A percentile compares a stretch with the other conserved stretches of the same genome.
phyloP scores from a whole-genome alignment of 2,888 invertebrate genomes.

The Tipula vernalis region DNA sequence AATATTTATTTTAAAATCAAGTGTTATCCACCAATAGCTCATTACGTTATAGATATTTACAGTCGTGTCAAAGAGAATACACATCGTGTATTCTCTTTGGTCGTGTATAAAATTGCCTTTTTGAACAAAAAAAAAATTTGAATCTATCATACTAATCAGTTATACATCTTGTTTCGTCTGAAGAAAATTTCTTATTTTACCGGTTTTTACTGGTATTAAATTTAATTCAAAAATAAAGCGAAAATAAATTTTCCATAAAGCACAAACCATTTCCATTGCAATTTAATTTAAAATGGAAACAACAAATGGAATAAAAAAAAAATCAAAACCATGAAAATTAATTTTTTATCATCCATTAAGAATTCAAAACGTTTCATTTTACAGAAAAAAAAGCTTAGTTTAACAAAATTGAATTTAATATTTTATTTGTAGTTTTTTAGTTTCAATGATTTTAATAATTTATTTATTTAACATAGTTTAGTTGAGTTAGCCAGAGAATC shows the following conservation, averaged over 20 bases:
- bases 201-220: not conserved
- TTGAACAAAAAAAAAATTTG: not conserved
- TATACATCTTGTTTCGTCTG: too few species aligned
- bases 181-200: too few species aligned
- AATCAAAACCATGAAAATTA: not conserved
- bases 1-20: not conserved
- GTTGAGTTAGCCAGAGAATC: too few species aligned
- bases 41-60: not conserved
- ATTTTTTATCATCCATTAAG: not conserved
- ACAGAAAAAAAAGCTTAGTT: not conserved
- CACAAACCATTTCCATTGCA: not conserved
- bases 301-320: not conserved
- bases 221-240: not conserved
- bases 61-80: too few species aligned
- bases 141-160: too few species aligned
- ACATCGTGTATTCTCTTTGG: too few species aligned
- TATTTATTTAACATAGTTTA: too few species aligned
- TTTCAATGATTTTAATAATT: not conserved
- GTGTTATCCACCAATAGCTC: not conserved
- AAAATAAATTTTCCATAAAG: not conserved
- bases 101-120: not conserved
- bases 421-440: not conserved
- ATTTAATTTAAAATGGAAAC: not conserved
- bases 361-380: not conserved
- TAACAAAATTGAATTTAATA: not conserved